Conservation (phyloP, 2,888 invertebrate genomes). For the Drepana falcataria region DNA sequence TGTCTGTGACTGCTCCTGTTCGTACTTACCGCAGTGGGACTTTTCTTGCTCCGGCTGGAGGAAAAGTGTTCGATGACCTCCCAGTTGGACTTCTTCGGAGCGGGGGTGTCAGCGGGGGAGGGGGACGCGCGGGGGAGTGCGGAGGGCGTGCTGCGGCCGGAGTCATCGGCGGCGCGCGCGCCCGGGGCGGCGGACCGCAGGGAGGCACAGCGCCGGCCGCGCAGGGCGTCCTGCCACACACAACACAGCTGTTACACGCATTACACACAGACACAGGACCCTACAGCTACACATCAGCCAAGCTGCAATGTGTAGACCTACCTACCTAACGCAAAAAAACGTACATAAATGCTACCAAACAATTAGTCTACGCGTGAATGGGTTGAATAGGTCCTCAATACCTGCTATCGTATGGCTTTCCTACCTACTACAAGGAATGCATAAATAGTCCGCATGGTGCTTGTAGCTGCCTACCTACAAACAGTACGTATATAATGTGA, state of each 20-base stretch:
- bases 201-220: conserved; percentile 80
- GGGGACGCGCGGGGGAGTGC: conserved; percentile 67
- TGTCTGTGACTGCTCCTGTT: not conserved
- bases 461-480: too few species aligned
- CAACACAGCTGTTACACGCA: conserved; percentile 39
- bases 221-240: conserved; percentile 79
- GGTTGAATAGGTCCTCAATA: too few species aligned
- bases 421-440: too few species aligned
- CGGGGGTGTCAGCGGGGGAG: conserved; percentile 75
- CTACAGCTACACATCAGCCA: too few species aligned
- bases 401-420: too few species aligned
- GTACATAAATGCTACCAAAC: too few species aligned
- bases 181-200: conserved; percentile 60
- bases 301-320: too few species aligned
- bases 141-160: conserved; percentile 63
- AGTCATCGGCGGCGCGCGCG: conserved; percentile 46
- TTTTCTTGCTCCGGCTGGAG: conserved; percentile 77
- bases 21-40: conserved; percentile 66
- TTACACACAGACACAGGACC: not conserved
- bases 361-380: too few species aligned
- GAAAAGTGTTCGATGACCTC: conserved; percentile 94
- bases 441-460: too few species aligned
- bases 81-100: conserved; percentile 91
- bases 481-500: not conserved
- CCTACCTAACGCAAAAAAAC: too few species aligned